phyloP scores from a whole-genome alignment of 2,888 invertebrate species.

The Sminthurides aquaticus region DNA sequence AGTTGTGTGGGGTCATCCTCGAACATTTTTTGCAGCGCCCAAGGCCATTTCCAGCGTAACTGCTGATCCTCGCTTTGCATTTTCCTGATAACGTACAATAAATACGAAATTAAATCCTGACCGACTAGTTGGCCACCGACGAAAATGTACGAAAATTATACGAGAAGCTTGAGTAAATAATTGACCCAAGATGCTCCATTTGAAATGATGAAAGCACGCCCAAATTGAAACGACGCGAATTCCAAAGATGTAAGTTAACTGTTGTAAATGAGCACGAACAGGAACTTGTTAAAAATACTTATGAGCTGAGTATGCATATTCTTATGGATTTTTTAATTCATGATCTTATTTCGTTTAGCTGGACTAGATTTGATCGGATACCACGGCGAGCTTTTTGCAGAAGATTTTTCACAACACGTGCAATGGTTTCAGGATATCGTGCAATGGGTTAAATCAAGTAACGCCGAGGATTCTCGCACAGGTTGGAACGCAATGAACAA shows the following conservation, averaged over 20 bases:
- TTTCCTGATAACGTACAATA: no score
- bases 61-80: no score
- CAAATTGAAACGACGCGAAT: constrained; percentile 39
- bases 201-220: constrained; percentile 18
- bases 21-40: no score
- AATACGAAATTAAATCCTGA: no score
- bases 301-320: no score
- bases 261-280: no score
- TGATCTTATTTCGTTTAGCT: no score
- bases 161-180: constrained; percentile 33
- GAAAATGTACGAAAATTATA: constrained; percentile 27
- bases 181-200: constrained; percentile 38
- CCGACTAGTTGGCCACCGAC: no score
- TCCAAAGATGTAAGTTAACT: constrained; percentile 39
- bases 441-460: constrained; percentile 35
- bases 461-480: constrained; percentile 34
- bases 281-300: no score
- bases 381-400: constrained; percentile 27
- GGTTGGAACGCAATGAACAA: constrained; percentile 34
- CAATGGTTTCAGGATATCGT: constrained; percentile 39
- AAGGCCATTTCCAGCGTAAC: no score
- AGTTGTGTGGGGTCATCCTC: no score
- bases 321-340: no score
- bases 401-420: constrained; percentile 23
- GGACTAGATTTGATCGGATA: constrained; percentile 35